A percentile compares a stretch with the other conserved stretches of the same genome.
Conservation (phyloP, 2,113 vertebrate genomes). For the Pipa parva region DNA sequence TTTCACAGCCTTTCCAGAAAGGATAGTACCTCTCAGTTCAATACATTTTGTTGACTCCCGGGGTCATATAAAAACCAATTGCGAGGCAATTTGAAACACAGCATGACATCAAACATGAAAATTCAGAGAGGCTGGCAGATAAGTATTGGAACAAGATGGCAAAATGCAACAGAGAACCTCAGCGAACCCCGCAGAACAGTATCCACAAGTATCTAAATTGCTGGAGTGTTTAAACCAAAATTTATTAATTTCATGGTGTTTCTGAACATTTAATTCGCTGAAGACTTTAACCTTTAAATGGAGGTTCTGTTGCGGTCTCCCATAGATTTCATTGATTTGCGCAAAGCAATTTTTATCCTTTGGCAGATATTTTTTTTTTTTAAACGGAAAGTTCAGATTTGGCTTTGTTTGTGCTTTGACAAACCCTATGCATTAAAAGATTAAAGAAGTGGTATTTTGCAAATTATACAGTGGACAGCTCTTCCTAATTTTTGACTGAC, state of each 20-base stretch:
- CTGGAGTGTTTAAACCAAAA: conserved; percentile 1
- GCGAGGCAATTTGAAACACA: conserved; percentile 48
- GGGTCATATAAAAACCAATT: conserved; percentile 47
- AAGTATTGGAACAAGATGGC: neutral
- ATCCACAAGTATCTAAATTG: neutral
- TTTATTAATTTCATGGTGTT: conserved; percentile 45
- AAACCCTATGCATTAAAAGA: no score
- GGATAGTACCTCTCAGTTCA: conserved; percentile 20
- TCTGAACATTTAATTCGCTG: conserved; percentile 35
- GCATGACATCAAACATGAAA: conserved; percentile 9
- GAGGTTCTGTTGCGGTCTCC: conserved; percentile 4
- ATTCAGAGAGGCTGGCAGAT: conserved; percentile 36
- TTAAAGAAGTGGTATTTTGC: no score
- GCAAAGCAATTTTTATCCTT: no score
- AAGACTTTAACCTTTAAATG: conserved; percentile 20
- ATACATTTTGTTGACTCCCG: conserved; percentile 37
- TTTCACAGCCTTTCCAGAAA: conserved; percentile 6
- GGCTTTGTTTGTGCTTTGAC: no score
- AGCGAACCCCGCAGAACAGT: neutral
- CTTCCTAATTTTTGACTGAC: no score
- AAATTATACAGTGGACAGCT: no score
- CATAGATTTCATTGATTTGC: no score
- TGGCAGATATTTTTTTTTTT: no score
- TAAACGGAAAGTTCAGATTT: no score
- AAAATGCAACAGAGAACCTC: conserved; percentile 6